Conservation (phyloP, 2,797 vertebrate species). For the Gallirallus australis region DNA sequence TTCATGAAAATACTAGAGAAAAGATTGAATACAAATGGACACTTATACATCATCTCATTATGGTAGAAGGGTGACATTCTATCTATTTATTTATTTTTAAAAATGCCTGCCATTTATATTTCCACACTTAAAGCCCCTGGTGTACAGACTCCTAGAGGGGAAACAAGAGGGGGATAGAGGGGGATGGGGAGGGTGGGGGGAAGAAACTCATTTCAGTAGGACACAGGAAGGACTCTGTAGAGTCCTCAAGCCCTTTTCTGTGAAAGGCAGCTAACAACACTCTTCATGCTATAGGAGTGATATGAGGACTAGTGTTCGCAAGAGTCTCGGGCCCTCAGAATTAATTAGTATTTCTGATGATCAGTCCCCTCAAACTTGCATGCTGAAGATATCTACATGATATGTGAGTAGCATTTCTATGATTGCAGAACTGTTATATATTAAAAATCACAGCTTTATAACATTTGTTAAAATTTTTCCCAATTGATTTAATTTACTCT, state of each 20-base stretch:
- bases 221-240: neutral
- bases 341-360: neutral
- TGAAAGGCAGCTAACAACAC: neutral
- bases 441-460: neutral
- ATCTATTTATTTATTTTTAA: neutral
- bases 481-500: constrained; percentile 50
- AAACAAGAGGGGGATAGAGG: neutral
- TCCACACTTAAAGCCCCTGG: neutral
- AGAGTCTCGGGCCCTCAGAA: neutral
- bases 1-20: neutral
- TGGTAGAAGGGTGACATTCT: neutral
- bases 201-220: neutral
- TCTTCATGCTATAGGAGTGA: neutral
- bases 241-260: neutral
- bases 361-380: neutral
- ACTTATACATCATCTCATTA: neutral
- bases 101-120: neutral
- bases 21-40: neutral
- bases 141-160: neutral
- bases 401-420: neutral
- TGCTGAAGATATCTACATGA: neutral
- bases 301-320: neutral
- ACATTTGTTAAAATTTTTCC: constrained; percentile 20
- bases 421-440: neutral
- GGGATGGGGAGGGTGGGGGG: too few species aligned